phyloP scores from a whole-genome alignment of 30 jellyfish, hydroid and myxozoan genomes.

The Aurelia aurita region DNA sequence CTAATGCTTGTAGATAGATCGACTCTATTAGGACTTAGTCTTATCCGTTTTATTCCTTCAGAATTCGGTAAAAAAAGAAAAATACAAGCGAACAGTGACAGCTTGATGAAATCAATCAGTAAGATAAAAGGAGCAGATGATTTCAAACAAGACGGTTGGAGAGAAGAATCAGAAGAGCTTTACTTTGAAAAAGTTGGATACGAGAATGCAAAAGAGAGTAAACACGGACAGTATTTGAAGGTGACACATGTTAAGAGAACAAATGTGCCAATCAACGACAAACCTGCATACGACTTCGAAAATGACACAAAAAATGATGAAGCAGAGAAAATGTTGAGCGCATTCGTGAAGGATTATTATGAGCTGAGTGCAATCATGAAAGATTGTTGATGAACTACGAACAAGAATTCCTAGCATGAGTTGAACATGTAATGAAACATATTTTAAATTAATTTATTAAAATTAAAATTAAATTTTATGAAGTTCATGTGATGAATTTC shows the following conservation, averaged over 20 bases:
- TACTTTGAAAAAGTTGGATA: slow-evolving; percentile 39
- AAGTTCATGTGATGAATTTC: too few relatives aligned
- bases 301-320: neutral
- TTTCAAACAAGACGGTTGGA: slow-evolving; percentile 51
- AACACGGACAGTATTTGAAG: neutral
- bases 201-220: slow-evolving; percentile 10
- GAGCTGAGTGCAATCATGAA: neutral
- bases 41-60: neutral
- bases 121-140: neutral
- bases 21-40: too few relatives aligned
- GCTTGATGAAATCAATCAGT: neutral
- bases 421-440: neutral
- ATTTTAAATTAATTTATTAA: too few relatives aligned
- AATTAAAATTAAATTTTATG: too few relatives aligned
- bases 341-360: neutral
- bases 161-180: slow-evolving; percentile 16
- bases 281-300: neutral
- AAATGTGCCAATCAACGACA: neutral
- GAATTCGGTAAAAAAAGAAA: slow-evolving; percentile 47
- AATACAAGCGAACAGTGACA: neutral
- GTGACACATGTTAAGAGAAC: neutral
- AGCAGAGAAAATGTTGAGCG: neutral
- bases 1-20: too few relatives aligned
- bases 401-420: slow-evolving; percentile 1
- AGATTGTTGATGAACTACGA: neutral